Conservation (phyloP, 1,140 invertebrate genomes). For the Magallana gigas region DNA sequence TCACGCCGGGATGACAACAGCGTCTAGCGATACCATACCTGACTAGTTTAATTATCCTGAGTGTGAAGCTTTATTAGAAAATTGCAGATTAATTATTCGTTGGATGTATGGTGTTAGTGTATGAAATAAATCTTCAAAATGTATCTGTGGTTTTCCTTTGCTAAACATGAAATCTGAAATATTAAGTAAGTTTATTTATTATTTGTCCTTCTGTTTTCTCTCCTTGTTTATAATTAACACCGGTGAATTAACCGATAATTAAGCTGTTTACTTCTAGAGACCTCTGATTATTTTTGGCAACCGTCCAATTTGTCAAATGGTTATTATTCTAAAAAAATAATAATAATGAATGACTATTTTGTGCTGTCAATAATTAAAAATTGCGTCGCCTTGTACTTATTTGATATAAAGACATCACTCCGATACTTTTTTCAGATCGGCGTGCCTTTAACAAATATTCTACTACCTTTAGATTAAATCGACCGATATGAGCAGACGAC, state of each 20-base stretch:
- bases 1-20: constrained; percentile 7
- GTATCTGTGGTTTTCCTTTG: background rate
- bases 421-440: background rate
- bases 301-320: background rate
- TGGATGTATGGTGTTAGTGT: background rate
- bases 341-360: background rate
- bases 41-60: background rate
- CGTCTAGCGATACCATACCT: background rate
- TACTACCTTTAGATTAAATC: background rate
- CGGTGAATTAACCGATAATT: background rate
- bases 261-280: background rate
- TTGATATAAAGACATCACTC: background rate
- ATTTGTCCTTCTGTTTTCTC: background rate
- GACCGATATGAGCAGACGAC: background rate
- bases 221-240: background rate
- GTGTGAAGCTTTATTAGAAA: background rate
- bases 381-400: no score
- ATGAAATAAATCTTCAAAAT: background rate
- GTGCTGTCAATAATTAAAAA: no score
- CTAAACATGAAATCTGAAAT: background rate
- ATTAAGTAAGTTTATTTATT: background rate
- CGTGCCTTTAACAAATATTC: background rate
- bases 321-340: background rate
- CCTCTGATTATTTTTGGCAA: background rate
- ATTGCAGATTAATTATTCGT: background rate